These are phyloP conservation scores for Arnoldichthys spilopterus DNA, from an alignment of 2,797 vertebrate species.

Conservation along the genomic window DNA sequence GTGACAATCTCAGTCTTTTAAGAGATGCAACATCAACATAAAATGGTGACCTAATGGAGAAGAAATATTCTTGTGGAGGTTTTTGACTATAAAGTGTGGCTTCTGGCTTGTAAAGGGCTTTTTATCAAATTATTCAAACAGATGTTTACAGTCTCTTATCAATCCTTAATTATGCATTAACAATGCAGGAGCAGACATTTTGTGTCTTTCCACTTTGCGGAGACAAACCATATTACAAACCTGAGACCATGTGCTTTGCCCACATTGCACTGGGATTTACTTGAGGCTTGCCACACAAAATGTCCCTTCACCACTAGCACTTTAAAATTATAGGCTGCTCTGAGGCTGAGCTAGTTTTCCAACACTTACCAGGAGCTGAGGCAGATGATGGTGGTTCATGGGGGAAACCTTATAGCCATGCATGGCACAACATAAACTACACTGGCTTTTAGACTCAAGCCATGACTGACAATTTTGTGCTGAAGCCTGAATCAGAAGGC, in stretches of 20 bases:
- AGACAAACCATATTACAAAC: slow-evolving; percentile 14
- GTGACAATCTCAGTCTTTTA: not conserved
- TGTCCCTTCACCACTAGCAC: slow-evolving; percentile 18
- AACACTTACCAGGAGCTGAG: slow-evolving; percentile 44
- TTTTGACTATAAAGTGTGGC: not conserved
- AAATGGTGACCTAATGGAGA: not conserved
- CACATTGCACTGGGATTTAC: slow-evolving; percentile 6
- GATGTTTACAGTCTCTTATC: not conserved
- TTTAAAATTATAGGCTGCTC: slow-evolving; percentile 48
- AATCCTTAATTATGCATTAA: not conserved
- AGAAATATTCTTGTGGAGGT: not conserved
- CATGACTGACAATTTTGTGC: slow-evolving; percentile 44
- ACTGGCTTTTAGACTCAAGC: slow-evolving; percentile 40
- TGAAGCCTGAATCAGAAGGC: slow-evolving; percentile 31
- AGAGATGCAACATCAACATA: not conserved
- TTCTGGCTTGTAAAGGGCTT: not conserved
- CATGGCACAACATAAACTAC: slow-evolving; percentile 40
- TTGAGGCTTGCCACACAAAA: slow-evolving; percentile 24
- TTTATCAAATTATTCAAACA: not conserved
- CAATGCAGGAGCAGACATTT: not conserved
- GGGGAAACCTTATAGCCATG: slow-evolving; percentile 46
- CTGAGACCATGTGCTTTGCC: not conserved
- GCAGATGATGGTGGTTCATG: slow-evolving; percentile 43
- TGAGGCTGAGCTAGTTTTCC: slow-evolving; percentile 37
- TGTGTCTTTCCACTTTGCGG: slow-evolving; percentile 9